Conservation (phyloP, 2,113 vertebrate genomes). For the Tonatia bakeri region DNA sequence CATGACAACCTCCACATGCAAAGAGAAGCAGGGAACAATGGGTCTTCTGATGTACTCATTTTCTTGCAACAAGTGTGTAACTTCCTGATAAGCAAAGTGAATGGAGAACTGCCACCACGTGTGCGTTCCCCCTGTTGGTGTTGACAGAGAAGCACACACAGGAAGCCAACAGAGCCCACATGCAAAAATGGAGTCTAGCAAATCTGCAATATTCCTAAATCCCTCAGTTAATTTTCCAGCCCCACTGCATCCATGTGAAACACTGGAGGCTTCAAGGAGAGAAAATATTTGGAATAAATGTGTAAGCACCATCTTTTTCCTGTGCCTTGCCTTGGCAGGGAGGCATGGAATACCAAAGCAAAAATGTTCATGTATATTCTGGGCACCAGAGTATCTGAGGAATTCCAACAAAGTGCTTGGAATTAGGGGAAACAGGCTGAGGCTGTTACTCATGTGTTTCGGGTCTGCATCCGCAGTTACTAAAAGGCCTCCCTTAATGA, state of each 20-base stretch:
- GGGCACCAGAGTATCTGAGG: background rate
- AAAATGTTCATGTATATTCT: background rate
- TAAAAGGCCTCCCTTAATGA: background rate
- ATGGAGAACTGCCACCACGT: conserved; percentile 5
- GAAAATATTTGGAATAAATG: background rate
- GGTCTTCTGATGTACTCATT: conserved; percentile 65
- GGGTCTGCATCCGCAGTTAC: background rate
- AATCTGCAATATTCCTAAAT: conserved; percentile 67
- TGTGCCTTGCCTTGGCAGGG: background rate
- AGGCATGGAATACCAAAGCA: background rate
- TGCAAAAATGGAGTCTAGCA: conserved; percentile 57
- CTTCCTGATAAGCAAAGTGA: conserved; percentile 77
- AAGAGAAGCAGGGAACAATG: conserved; percentile 60
- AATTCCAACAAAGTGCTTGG: background rate
- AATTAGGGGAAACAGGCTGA: background rate
- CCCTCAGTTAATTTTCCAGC: conserved; percentile 63
- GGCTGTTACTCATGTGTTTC: background rate
- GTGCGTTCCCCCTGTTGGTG: background rate
- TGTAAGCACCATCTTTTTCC: background rate
- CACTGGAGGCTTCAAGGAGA: conserved; percentile 44
- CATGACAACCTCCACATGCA: conserved; percentile 46
- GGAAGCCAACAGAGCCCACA: conserved; percentile 59
- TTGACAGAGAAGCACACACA: conserved; percentile 73
- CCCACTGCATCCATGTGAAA: conserved; percentile 59
- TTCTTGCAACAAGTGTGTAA: conserved; percentile 75